phyloP scores from a whole-genome alignment of 2,797 vertebrate species.

The Cynodonichthys magdalenae region DNA sequence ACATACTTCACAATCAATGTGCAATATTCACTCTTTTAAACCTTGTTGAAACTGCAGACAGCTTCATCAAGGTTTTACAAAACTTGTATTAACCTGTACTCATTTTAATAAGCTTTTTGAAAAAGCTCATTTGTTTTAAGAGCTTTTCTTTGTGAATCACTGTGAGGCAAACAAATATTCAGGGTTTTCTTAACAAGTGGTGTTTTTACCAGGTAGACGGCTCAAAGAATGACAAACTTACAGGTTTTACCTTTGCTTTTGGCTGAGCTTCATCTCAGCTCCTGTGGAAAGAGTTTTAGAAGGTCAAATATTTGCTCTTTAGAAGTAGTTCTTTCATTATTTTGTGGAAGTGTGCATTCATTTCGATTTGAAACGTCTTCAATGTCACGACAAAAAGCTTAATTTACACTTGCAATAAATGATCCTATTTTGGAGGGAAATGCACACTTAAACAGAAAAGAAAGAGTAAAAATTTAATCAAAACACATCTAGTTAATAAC shows the following conservation, averaged over 20 bases:
- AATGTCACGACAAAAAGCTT: neutral
- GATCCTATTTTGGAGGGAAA: no score
- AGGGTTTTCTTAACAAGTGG: neutral
- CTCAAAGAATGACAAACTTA: no score
- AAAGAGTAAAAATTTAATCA: no score
- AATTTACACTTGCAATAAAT: neutral
- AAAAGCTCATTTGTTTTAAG: neutral
- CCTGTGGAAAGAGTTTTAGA: neutral
- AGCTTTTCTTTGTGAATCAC: neutral
- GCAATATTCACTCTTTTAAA: neutral
- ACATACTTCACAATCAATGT: neutral
- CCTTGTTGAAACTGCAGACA: neutral
- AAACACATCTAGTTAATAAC: no score
- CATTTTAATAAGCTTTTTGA: no score
- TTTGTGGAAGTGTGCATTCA: neutral
- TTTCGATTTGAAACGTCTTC: neutral
- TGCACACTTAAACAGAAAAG: no score
- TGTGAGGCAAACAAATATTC: neutral
- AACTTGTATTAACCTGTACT: no score
- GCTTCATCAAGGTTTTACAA: no score
- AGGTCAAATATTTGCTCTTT: neutral
- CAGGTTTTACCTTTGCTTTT: no score
- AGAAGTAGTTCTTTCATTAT: neutral
- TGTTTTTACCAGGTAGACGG: no score
- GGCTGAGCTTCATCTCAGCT: no score